Base-by-base conservation (phyloP, 2,113 vertebrate genomes). In the Varanus komodoensis region DNA sequence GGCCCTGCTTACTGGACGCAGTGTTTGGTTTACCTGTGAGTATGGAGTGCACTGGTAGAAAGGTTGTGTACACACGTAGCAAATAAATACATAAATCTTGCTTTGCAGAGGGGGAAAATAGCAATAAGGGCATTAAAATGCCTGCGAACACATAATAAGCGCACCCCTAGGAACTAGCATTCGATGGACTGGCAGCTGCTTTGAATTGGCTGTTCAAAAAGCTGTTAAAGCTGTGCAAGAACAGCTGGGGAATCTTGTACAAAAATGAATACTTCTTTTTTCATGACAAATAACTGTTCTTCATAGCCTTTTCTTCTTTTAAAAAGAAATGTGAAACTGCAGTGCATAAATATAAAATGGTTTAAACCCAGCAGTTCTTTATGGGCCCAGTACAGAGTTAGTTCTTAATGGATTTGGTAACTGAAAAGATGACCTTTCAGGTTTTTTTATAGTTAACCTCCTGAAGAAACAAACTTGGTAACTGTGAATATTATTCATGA, bases 351-450 rank as follows among this genome's bases (percentile, higher is more conserved):
- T 86, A 92, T 90, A 88, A 15, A 94, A 25, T 79, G 54, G 14
- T 82, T 95, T 50, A 64, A 90, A 82, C 75, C 57, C 48, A 90
- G 85, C 0, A 27, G 48, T 91, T 92, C 69, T 90, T 92, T 89
- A 82, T 57, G 91, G 73, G 38, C 89, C 89, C 91, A 69, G 71
- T 48, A 88, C 80, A 92, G 12, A 90, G 17, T 8, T 92, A 90
- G 88, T 91, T 84, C 91, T 38, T 93, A 92, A 89, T 90, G 87
- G 85, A n/a, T 82, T 21, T 85, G n/a, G 68, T 85, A 92, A 87
- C 82, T 86, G 87, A 92, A 89, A 50, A 92, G 89, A 81, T 67
- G 48, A 71, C 89, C 71, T 93, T 88, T 92, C 91, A n/a, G 23
- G 75, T 93, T 92, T 91, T 88, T 91, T 88, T 38, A 89, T 68